Evolutionary conservation across 2,797 vertebrate genomes (phyloP).

Genomic region (Hapalemur alaotrensis): DNA sequence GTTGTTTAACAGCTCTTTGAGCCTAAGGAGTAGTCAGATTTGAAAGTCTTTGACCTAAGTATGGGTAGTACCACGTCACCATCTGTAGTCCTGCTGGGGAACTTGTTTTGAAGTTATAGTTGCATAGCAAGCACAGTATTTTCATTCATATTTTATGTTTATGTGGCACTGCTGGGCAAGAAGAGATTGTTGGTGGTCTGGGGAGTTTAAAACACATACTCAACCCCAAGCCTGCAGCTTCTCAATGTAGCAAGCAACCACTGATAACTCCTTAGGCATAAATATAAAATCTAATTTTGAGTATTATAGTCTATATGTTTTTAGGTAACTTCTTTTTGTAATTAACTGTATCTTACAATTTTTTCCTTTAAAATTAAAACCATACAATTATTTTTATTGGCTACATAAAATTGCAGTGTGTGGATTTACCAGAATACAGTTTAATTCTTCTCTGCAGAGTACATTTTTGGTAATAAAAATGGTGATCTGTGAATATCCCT

Average conservation of each 20-base stretch:
- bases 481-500: not conserved
- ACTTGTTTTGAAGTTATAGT: not conserved
- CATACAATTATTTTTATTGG: not conserved
- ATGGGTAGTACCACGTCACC: not conserved
- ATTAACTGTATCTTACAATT: not conserved
- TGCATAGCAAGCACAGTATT: not conserved
- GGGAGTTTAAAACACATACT: not conserved
- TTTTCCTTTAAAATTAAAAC: conserved; percentile 11
- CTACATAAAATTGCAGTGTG: not conserved
- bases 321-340: not conserved
- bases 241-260: not conserved
- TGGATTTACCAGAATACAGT: not conserved
- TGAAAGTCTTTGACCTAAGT: not conserved
- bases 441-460: not conserved
- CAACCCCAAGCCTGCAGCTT: not conserved
- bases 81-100: not conserved
- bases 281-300: not conserved
- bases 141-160: not conserved
- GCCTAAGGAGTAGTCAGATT: not conserved
- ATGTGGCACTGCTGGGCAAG: not conserved
- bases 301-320: not conserved
- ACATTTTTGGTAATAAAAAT: not conserved
- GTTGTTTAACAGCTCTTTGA: not conserved
- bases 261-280: not conserved
- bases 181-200: not conserved